Base-by-base conservation (phyloP, 2,888 invertebrate genomes). In the Synanthedon vespiformis region DNA sequence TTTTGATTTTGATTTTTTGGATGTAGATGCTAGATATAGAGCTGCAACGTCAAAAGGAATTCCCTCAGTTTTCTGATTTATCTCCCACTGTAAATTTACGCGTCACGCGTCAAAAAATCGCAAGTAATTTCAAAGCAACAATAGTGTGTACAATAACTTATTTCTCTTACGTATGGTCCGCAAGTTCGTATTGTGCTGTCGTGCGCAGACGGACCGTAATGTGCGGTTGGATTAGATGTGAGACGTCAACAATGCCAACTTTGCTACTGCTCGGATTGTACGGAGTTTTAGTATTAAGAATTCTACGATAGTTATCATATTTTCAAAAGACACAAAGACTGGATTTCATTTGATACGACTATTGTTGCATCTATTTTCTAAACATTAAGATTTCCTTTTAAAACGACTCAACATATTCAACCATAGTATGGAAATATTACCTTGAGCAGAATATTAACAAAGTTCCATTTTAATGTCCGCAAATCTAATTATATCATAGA, bases 121-220 rank as follows among this genome's bases (percentile, higher is more conserved):
- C n/a, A 41, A 41, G 41, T 41, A 41, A 41, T 41, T 41, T 41
- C 12, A 22, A 5, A n/a, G 11, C 10, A 12, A 4, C 63, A 65
- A 16, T 16, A 61, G 66, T 73, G 53, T 63, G 59, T 48, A 49
- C 49, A 40, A 40, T 52, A 16, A 48, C 54, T 58, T 67, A 65
- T 58, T 64, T 63, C 60, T 58, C 64, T 64, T 63, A 60, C 61
- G 65, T 68, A 70, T 62, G 67, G 68, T 61, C 55, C 54, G 51
- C 18, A 18, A 57, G 52, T 60, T 58, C 58, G 66, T 68, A 69
- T 70, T 70, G 69, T 62, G 67, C 72, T 76, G 77, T 79, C 79
- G 70, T 48, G 57, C 57, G 58, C 81, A 80, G 74, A 71, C 73
- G 67, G 59, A 58, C 63, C 57, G 61, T 60, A 73, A 74, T 72